Base-by-base conservation (phyloP, 2,113 vertebrate species). In the Perccottus glenii region DNA sequence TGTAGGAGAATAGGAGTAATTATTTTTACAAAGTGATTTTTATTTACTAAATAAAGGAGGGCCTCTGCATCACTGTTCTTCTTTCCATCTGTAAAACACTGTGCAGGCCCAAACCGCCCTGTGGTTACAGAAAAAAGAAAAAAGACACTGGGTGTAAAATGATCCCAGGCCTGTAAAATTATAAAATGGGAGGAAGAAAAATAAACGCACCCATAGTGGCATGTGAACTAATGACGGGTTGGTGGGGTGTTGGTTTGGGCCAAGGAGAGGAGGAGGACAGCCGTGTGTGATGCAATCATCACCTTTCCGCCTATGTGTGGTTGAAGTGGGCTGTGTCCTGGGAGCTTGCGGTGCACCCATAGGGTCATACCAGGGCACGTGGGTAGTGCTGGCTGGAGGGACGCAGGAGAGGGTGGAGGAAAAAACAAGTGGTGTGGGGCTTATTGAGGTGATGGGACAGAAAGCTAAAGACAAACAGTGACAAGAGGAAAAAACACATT, bases 131-230 rank as follows among this genome's bases (percentile, higher is more conserved):
- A 75, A 75, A 85, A 83, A 75, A 71, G 50, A 73, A 76, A 69
- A 66, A 57, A 53, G 56, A 56, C 44, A 35, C 81, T 64, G 80
- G 63, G 84, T 83, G 69, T 87, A 87, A 89, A 89, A 90, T 76
- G 75, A 88, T 86, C 67, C 76, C 80, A 85, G 81, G 47, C 81
- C 78, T 82, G 77, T 87, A 85, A 88, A 91, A 85, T 84, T 87
- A 84, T 77, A 88, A 81, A 78, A 85, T 55, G 53, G 60, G 47
- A 79, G 69, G 69, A 83, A 67, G 60, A 78, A 68, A 78, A 88
- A 75, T 62, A 60, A 84, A 47, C 12, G 48, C 43, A 7, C 57
- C 73, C 76, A 82, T 78, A 75, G 73, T 80, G 69, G 78, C 77
- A 74, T 80, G 81, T 84, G 78, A 83, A 68, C 73, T 90, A 88